Conservation (phyloP, 2,113 vertebrate genomes). For the Danionella cerebrum region DNA sequence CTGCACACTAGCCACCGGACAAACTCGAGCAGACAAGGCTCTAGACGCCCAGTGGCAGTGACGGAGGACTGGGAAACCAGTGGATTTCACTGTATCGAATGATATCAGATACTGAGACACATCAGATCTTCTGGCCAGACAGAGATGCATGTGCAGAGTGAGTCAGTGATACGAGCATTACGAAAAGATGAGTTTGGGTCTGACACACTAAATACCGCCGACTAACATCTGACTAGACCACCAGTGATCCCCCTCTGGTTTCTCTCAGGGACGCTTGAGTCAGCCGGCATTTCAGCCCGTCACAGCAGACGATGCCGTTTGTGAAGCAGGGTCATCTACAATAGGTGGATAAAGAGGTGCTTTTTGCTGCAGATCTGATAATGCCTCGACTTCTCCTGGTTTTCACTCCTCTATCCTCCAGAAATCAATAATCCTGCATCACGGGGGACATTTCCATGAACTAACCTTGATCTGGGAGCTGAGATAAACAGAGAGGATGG, state of each 20-base stretch:
- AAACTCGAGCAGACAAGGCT: neutral
- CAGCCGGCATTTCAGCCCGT: no score
- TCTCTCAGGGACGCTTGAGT: neutral
- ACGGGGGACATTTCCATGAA: neutral
- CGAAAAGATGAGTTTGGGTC: neutral
- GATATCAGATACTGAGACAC: no score
- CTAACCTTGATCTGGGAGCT: neutral
- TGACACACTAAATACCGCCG: neutral
- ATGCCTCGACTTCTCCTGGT: neutral
- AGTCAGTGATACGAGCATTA: neutral
- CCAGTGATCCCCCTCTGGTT: neutral
- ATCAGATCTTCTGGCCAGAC: no score
- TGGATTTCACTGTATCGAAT: no score
- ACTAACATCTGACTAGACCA: neutral
- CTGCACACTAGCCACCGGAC: neutral
- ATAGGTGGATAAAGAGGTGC: no score
- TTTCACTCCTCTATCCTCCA: neutral
- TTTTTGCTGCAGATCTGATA: no score
- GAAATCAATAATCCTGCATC: neutral
- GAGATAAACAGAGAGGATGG: neutral
- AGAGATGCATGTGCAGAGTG: neutral
- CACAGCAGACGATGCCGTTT: no score
- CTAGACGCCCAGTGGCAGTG: slow-evolving; percentile 4
- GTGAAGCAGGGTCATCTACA: no score
- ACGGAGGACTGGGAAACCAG: neutral